Base-by-base conservation (phyloP, 2,888 invertebrate species). In the Molorchus minor region DNA sequence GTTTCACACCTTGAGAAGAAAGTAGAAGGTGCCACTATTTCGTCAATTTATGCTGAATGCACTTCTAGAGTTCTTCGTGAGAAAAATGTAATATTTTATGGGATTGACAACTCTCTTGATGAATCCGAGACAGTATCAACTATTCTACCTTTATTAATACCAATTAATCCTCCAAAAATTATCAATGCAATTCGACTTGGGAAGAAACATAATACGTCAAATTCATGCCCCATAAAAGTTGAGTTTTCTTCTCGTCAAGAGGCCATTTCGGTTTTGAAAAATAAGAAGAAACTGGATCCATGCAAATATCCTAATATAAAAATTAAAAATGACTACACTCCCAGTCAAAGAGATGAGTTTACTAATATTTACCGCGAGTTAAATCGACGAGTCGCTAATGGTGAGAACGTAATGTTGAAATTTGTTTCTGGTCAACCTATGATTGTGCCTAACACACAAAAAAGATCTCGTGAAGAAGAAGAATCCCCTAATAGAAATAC, bases 371-470 rank as follows among this genome's bases (percentile, higher is more conserved):
- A 49, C 21, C 10, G 5, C 7, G 46, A 46, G 10, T 10, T 46
- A 2, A 35, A 29, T 17, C 33, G 17, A 17, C 10, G 46, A 15
- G 33, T 10, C 1, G 10, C 49, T 17, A 21, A 17, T 36, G 49
- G 49, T n/a, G 49, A 49, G 10, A 49, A 49, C 2, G 19, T 49
- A 12, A 46, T 3, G 17, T 3, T 46, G 2, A 46, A 46, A 33
- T 46, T 46, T 16, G 4, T 15, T 29, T 13, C 8, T 35, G 36
- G 49, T 19, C 21, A 35, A 20, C 17, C 36, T 36, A 20, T 21
- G 10, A 49, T 49, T 7, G 25, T 49, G 16, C 36, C 36, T 25
- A 12, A n/a, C 2, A 15, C 35, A 2, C 15, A 15, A 8, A 47
- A 47, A 35, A 47, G 47, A 47, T 17, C 19, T 3, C 47, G 33